Evolutionary conservation across 2,888 invertebrate species (phyloP), one percentile per base, ranked within the genome.

Genomic region (Drosophila cyrtoloma): DNA sequence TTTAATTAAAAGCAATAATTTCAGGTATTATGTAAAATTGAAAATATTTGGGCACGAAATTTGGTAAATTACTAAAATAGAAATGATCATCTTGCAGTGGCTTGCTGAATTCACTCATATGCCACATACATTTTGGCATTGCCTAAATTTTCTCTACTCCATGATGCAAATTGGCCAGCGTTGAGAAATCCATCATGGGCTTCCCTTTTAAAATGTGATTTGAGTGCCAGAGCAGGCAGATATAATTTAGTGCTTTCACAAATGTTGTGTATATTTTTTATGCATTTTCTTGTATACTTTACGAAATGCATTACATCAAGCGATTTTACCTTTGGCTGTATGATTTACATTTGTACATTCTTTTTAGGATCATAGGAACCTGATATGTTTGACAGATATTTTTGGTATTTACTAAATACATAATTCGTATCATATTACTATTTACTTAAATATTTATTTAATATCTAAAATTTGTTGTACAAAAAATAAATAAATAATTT

Each of bases 1-100:
- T 60, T 84, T 70, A 81, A 86, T 84, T 74, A 72, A 71, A 71
- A 44, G 39, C 57, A 67, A 60, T 65, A 39, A 69, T 50, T 79
- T 69, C 37, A 52, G 61, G 55, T 53, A 3, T 32, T 22, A 6
- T 16, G 16, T 22, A 30, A 10, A 47, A 10, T 52, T 47, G 7
- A 26, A 30, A n/a, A 16, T 9, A 7, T 30, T 39, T 30, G 3
- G 3, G 3, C 39, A 55, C 22, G 16, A 30, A 7, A 37, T 22
- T 26, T 26, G 33, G 3, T 19, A 26, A 33, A 26, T 7, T n/a
- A n/a, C 10, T 12, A 42, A 22, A 33, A 19, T 12, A 26, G 2
- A 59, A 1, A n/a, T n/a, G 2, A 58, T 47, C 7, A 4, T 16
- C 7, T 16, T 26, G 26, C 26, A 47, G 12, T 14, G 14, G 26